Percentiles rank a stretch among this genome's conserved stretches.
These are phyloP conservation scores for Temnothorax curvispinosus DNA, from an alignment of 1,140 invertebrate genomes.

Conservation along the genomic window DNA sequence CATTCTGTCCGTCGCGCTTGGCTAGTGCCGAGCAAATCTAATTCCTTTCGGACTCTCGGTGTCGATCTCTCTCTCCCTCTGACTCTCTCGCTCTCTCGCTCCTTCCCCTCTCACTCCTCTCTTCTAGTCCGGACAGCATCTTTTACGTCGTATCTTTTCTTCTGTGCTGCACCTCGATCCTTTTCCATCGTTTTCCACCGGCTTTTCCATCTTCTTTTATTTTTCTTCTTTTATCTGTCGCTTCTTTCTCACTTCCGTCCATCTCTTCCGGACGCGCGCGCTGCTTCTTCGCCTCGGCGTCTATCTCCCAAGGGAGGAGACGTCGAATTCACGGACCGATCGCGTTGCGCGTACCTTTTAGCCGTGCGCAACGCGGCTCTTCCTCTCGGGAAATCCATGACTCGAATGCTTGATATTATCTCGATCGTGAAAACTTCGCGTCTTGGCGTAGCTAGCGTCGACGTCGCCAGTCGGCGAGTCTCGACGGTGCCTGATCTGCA, in stretches of 20 bases:
- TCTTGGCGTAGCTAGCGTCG: constrained; percentile 42
- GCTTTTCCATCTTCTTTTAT: constrained; percentile 43
- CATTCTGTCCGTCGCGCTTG: constrained; percentile 82
- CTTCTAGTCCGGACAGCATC: constrained; percentile 53
- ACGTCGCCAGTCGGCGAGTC: constrained; percentile 42
- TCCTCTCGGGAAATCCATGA: constrained; percentile 73
- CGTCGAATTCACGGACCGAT: constrained; percentile 73
- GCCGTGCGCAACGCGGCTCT: constrained; percentile 58
- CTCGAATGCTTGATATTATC: constrained; percentile 73
- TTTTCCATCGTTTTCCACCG: constrained; percentile 32
- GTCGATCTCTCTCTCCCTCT: constrained; percentile 47
- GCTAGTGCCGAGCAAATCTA: constrained; percentile 82
- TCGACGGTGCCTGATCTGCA: constrained; percentile 15
- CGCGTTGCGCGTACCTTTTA: constrained; percentile 68
- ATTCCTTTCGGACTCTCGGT: constrained; percentile 77
- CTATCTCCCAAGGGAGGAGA: constrained; percentile 68
- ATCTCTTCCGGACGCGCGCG: constrained; percentile 30
- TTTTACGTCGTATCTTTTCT: constrained; percentile 36
- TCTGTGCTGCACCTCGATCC: constrained; percentile 1
- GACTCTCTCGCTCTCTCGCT: constrained; percentile 33
- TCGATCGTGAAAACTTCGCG: constrained; percentile 65
- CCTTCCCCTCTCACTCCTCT: neutral
- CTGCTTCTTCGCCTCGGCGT: constrained; percentile 55
- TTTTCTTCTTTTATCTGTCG: constrained; percentile 55
- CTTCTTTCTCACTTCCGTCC: constrained; percentile 52